phyloP scores from a whole-genome alignment of 2,113 vertebrate genomes.

The Dicentrarchus labrax region DNA sequence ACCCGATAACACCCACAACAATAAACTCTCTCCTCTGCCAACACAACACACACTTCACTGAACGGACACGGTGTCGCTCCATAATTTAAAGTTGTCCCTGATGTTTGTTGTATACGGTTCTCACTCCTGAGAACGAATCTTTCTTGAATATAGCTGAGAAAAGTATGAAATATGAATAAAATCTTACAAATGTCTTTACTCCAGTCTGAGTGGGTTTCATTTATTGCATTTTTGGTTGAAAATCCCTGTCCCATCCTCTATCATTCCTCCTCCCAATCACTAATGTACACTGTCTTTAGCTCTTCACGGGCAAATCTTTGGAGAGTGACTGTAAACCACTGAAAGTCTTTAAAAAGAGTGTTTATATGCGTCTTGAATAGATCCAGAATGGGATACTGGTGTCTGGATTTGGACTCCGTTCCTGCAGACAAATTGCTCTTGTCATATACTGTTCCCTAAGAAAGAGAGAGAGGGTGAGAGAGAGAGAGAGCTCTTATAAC shows the following conservation, averaged over 20 bases:
- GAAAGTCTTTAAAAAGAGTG: background rate
- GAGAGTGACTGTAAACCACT: background rate
- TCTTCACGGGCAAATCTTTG: background rate
- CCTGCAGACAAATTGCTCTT: conserved; percentile 46
- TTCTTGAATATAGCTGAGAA: conserved; percentile 64
- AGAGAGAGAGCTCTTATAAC: conserved; percentile 25
- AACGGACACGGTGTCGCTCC: conserved; percentile 15
- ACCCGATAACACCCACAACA: background rate
- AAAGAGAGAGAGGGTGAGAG: conserved; percentile 14
- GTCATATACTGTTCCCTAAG: conserved; percentile 27
- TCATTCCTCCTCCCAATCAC: background rate
- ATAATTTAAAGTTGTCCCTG: conserved; percentile 72
- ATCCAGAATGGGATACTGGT: conserved; percentile 25
- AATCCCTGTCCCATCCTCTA: too few species aligned
- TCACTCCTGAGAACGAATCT: conserved; percentile 36
- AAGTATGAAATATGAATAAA: conserved; percentile 74
- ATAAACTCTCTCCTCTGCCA: background rate
- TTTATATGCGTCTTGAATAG: conserved; percentile 11
- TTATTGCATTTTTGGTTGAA: background rate
- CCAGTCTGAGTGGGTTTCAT: background rate
- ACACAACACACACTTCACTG: conserved; percentile 16
- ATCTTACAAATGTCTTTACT: conserved; percentile 49
- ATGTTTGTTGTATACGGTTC: conserved; percentile 67
- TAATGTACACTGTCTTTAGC: too few species aligned
- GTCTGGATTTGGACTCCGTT: conserved; percentile 23